These are phyloP conservation scores for Sander lucioperca DNA, from an alignment of 2,113 vertebrate species.

Conservation along the genomic window DNA sequence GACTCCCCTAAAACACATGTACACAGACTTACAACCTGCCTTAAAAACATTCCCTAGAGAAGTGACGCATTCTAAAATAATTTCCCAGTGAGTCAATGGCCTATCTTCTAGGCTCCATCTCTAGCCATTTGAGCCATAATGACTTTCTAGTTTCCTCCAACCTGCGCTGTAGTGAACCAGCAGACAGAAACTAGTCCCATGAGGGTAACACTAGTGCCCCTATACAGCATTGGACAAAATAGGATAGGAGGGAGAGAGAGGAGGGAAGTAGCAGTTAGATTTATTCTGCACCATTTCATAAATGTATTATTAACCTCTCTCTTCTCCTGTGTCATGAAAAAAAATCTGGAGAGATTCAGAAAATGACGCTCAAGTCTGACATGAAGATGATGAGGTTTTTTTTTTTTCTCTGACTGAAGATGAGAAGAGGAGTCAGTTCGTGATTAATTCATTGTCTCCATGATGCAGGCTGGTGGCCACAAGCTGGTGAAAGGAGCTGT, in stretches of 20 bases:
- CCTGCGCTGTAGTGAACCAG: conserved; percentile 60
- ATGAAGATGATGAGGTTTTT: conserved; percentile 46
- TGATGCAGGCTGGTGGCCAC: conserved; percentile 34
- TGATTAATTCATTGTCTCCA: conserved; percentile 63
- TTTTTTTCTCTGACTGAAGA: conserved; percentile 34
- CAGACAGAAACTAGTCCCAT: conserved; percentile 51
- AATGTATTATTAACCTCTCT: conserved; percentile 67
- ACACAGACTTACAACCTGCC: conserved; percentile 4
- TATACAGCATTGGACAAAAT: conserved; percentile 38
- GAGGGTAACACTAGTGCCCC: conserved; percentile 37
- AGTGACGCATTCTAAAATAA: conserved; percentile 48
- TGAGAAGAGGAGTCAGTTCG: conserved; percentile 40
- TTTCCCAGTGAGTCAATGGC: conserved; percentile 53
- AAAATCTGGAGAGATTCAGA: conserved; percentile 49
- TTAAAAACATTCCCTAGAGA: conserved; percentile 34
- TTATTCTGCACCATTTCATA: conserved; percentile 59
- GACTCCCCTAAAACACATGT: conserved; percentile 11
- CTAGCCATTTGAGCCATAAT: conserved; percentile 54
- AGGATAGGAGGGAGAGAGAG: conserved; percentile 3
- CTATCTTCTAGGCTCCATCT: conserved; percentile 43
- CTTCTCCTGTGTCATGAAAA: conserved; percentile 43
- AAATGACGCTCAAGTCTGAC: conserved; percentile 56
- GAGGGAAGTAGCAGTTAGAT: conserved; percentile 20
- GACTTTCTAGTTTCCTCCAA: conserved; percentile 49
- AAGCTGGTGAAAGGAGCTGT: conserved; percentile 33